Conservation (phyloP, 2,113 vertebrate genomes). For the human (Homo sapiens) region DNA sequence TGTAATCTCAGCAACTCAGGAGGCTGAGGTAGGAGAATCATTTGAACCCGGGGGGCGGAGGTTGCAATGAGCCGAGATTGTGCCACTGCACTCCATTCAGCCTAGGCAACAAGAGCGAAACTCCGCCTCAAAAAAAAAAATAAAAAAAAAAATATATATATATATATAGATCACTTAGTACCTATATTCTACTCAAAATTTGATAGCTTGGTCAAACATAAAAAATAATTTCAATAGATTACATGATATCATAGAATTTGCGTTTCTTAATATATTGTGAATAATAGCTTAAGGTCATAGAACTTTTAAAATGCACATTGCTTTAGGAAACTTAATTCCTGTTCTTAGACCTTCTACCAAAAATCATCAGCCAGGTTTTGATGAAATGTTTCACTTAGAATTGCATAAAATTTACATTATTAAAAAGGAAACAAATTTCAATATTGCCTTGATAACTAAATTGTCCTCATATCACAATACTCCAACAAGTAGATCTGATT, state of each 20-base stretch:
- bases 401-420: not conserved
- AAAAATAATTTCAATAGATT: not conserved
- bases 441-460: not conserved
- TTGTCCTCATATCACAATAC: not conserved
- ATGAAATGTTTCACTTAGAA: slow-evolving; percentile 23
- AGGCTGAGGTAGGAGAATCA: no score
- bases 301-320: slow-evolving; percentile 16
- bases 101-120: no score
- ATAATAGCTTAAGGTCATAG: not conserved
- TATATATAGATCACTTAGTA: not conserved
- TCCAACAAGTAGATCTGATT: not conserved
- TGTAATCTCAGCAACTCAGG: no score
- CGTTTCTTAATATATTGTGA: not conserved
- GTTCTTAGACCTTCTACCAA: slow-evolving; percentile 41
- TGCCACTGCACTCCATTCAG: no score
- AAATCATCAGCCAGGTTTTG: not conserved
- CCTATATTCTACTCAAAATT: not conserved
- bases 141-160: no score
- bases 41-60: no score
- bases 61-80: no score
- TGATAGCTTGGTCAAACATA: not conserved
- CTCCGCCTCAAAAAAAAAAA: no score
- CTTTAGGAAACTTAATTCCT: slow-evolving; percentile 50
- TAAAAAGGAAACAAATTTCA: not conserved
- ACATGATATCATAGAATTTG: not conserved